A percentile compares a stretch with the other conserved stretches of the same genome.
These are phyloP conservation scores for Xiphorhynchus elegans DNA, from an alignment of 2,113 vertebrate genomes.

Conservation along the genomic window DNA sequence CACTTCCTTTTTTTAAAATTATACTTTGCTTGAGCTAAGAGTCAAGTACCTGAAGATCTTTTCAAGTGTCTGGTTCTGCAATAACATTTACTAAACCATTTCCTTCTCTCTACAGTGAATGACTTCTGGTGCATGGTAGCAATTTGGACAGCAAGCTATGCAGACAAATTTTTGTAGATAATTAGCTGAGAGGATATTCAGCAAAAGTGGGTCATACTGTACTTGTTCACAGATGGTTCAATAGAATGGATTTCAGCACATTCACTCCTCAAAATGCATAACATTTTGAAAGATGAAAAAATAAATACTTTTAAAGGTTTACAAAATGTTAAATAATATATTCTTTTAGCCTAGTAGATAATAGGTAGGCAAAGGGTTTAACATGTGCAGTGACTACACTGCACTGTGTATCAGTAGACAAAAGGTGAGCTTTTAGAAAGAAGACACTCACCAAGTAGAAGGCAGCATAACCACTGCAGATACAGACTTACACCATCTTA, in stretches of 20 bases:
- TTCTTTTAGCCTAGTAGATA: neutral
- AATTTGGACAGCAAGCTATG: constrained; percentile 8
- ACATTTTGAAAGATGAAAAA: neutral
- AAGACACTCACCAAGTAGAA: neutral
- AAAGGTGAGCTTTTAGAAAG: neutral
- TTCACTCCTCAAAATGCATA: neutral
- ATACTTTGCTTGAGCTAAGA: neutral
- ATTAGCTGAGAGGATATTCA: constrained; percentile 48
- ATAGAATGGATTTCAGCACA: constrained; percentile 18
- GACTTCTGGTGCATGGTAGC: constrained; percentile 8
- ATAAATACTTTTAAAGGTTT: neutral
- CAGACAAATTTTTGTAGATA: constrained; percentile 17
- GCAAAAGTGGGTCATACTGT: constrained; percentile 49
- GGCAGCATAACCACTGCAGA: neutral
- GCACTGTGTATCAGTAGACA: neutral
- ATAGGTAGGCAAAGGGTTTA: neutral
- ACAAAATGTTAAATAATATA: neutral
- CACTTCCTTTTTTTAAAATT: neutral
- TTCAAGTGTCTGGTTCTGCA: neutral
- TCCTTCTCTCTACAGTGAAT: constrained; percentile 21
- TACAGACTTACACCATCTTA: neutral
- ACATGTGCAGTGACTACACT: neutral
- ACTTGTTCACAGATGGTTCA: constrained; percentile 48
- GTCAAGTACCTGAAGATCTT: constrained; percentile 3
- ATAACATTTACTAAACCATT: constrained; percentile 10